Base-by-base conservation (phyloP, 2,888 invertebrate genomes). In the Campoplex capitator region DNA sequence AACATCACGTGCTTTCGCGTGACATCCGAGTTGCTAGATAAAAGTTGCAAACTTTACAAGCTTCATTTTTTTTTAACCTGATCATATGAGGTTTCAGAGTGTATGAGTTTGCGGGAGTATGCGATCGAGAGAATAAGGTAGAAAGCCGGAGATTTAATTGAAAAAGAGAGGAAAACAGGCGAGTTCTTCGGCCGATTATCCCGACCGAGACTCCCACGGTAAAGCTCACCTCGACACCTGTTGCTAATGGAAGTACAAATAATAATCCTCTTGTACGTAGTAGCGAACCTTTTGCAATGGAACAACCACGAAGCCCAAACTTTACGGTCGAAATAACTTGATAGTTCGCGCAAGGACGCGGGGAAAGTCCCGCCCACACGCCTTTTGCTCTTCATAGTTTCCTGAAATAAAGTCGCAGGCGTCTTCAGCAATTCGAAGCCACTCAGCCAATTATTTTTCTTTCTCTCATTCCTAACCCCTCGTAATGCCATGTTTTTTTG, bases 161-260 rank as follows among this genome's bases (percentile, higher is more conserved):
- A 35, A 62, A 71, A 71, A 62, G 18, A 65, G 54, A 62, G 65
- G 68, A 56, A 71, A 70, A 73, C 38, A 48, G 38, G 77, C 38
- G 77, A 73, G 67, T 82, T 85, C 82, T 65, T 85, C 73, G 77
- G 56, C 48, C 42, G 74, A 74, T 78, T 75, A 78, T 74, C 75
- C 74, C 51, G 62, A 9, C 62, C 16, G 56, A 9, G 54, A 42
- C 56, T 73, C 67, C 67, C 56, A 51, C 67, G 45, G 54, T 67
- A 38, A 74, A 74, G 70, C 68, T 48, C 71, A 54, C 35, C 13
- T n/a, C 42, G 71, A 67, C 83, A 86, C 86, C 83, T 86, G 86
- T 86, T 82, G 82, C 75, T 76, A 68, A 81, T 56, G 32, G 35
- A 68, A 35, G 42, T 45, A 70, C 45, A 35, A 65, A 75, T n/a